phyloP scores from a whole-genome alignment of 2,797 vertebrate genomes.

The Chromobotia macracanthus region DNA sequence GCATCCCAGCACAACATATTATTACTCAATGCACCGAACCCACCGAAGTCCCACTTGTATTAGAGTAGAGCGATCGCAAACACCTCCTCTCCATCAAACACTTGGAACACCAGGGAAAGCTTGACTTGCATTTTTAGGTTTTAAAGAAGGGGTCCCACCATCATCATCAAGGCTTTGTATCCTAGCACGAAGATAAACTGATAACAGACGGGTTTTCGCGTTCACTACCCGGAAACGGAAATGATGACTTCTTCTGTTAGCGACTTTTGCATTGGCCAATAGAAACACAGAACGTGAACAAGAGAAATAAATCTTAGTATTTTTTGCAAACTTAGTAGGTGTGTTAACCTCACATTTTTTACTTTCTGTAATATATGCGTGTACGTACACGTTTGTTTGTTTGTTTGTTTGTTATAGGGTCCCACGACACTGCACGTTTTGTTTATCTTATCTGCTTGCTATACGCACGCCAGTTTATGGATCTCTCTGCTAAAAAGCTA shows the following conservation, averaged over 20 bases:
- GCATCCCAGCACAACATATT: neutral
- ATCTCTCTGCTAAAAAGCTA: too few relatives aligned
- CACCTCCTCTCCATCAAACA: neutral
- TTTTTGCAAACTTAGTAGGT: neutral
- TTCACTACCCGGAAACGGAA: conserved; percentile 62
- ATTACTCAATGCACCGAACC: too few relatives aligned
- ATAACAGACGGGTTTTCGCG: neutral
- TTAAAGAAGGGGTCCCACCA: neutral
- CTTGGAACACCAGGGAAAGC: conserved; percentile 3
- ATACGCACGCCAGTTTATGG: too few relatives aligned
- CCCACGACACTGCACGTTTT: too few relatives aligned
- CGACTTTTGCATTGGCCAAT: conserved; percentile 15
- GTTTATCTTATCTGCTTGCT: too few relatives aligned
- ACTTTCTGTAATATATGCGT: too few relatives aligned
- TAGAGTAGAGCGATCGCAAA: too few relatives aligned
- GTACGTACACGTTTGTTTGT: too few relatives aligned
- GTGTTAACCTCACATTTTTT: too few relatives aligned
- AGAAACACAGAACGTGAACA: neutral
- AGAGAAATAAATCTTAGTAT: neutral
- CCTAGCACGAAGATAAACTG: neutral
- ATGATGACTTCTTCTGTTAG: conserved; percentile 61
- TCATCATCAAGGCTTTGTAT: neutral
- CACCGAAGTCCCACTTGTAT: too few relatives aligned
- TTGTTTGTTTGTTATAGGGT: too few relatives aligned
- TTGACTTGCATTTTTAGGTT: neutral